Evolutionary conservation across 2,113 vertebrate species (phyloP).

Genomic region (Carassius auratus): DNA sequence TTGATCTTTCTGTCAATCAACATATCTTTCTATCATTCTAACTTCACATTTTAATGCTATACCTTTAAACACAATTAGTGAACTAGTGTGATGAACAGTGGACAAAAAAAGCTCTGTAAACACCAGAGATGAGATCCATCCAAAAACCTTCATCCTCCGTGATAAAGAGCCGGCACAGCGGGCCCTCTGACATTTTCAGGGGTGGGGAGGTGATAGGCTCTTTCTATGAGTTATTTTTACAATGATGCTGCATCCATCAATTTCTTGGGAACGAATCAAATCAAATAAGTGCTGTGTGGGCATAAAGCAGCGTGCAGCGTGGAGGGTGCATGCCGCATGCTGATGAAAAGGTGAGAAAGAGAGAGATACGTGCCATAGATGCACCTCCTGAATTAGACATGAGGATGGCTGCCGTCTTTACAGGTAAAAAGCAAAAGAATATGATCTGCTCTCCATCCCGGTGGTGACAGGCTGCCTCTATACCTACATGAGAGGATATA

Average conservation of each 20-base stretch:
- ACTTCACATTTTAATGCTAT: background rate
- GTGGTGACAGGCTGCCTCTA: background rate
- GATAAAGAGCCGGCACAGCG: background rate
- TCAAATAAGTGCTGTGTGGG: constrained; percentile 48
- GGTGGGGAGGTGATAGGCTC: constrained; percentile 27
- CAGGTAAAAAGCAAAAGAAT: constrained; percentile 23
- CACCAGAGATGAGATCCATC: background rate
- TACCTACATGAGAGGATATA: background rate
- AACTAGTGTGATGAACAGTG: no score
- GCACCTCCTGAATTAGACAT: constrained; percentile 40
- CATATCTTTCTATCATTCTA: background rate
- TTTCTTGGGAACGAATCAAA: constrained; percentile 47
- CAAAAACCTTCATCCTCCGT: background rate
- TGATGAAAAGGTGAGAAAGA: constrained; percentile 25
- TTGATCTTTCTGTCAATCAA: background rate
- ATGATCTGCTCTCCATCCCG: background rate
- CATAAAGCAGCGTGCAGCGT: constrained; percentile 24
- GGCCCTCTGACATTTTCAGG: constrained; percentile 19
- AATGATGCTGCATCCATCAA: constrained; percentile 44
- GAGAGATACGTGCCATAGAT: background rate
- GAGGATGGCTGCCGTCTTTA: constrained; percentile 20
- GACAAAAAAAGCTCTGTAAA: background rate
- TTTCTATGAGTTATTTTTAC: constrained; percentile 43
- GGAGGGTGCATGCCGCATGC: background rate
- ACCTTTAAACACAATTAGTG: background rate